These are phyloP conservation scores for Lasioglossum zephyrum DNA, from an alignment of 2,888 invertebrate species.

Conservation along the genomic window DNA sequence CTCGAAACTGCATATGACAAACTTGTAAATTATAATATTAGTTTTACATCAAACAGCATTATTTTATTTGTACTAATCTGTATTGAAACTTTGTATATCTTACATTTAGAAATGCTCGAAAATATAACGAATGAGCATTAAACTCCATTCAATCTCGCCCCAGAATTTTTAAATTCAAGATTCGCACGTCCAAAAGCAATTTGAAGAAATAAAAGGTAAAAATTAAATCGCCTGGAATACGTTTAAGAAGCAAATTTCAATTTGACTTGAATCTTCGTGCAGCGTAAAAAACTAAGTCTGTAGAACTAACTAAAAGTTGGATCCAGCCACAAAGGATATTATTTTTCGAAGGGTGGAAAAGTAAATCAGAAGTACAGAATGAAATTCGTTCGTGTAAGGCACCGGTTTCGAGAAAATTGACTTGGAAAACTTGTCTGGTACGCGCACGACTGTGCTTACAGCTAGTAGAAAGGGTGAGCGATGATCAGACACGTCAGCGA, in stretches of 20 bases:
- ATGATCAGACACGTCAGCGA: slow-evolving; percentile 10
- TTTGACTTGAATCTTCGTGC: neutral
- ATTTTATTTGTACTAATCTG: too few species aligned
- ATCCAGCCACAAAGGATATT: neutral
- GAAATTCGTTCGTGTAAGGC: slow-evolving; percentile 8
- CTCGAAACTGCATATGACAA: too few species aligned
- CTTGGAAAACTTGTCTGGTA: slow-evolving; percentile 4
- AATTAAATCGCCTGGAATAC: neutral
- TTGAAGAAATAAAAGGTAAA: neutral
- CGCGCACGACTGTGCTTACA: neutral
- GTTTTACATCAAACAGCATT: too few species aligned
- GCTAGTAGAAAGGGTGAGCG: slow-evolving; percentile 3
- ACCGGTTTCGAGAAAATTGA: slow-evolving; percentile 10
- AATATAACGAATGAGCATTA: too few species aligned
- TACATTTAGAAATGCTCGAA: too few species aligned
- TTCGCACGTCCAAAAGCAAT: too few species aligned
- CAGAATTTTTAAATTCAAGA: too few species aligned
- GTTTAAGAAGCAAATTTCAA: neutral
- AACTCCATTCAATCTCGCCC: too few species aligned
- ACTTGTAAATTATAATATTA: too few species aligned
- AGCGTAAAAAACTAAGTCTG: neutral
- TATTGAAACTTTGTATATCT: too few species aligned
- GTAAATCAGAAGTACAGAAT: neutral
- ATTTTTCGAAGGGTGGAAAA: neutral
- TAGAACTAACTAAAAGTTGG: neutral